These are phyloP conservation scores for Drosophila leonis DNA, from an alignment of 2,888 invertebrate genomes.

Conservation along the genomic window DNA sequence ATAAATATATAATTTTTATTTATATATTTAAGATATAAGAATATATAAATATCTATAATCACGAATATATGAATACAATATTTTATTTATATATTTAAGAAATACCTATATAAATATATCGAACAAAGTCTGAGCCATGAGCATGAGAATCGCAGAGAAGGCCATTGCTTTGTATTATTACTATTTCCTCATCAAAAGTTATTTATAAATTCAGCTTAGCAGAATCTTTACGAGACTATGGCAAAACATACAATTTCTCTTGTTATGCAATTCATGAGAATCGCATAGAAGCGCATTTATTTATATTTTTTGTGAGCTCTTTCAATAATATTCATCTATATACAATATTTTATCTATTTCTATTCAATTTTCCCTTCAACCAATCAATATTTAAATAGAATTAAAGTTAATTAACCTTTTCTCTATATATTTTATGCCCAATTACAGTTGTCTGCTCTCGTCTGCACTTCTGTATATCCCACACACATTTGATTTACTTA, in stretches of 20 bases:
- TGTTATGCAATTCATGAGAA: neutral
- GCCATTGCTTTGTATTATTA: neutral
- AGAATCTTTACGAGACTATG: neutral
- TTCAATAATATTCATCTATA: neutral
- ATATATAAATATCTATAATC: neutral
- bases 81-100: no score
- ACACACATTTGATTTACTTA: constrained; percentile 22
- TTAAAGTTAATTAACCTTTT: constrained; percentile 12
- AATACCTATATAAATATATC: neutral
- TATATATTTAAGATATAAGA: neutral
- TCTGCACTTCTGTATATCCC: neutral
- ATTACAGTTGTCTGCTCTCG: neutral
- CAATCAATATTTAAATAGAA: constrained; percentile 1
- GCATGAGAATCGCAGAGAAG: neutral
- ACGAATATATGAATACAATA: no score
- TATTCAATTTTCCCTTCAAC: neutral
- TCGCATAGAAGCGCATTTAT: neutral
- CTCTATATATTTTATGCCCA: constrained; percentile 4
- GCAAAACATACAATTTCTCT: neutral
- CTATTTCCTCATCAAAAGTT: neutral
- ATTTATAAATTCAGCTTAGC: neutral
- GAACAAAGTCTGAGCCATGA: neutral
- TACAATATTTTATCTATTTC: neutral
- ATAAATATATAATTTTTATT: neutral
- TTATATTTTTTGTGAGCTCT: neutral